phyloP scores from a whole-genome alignment of 2,113 vertebrate species.

The Lutjanus erythropterus region DNA sequence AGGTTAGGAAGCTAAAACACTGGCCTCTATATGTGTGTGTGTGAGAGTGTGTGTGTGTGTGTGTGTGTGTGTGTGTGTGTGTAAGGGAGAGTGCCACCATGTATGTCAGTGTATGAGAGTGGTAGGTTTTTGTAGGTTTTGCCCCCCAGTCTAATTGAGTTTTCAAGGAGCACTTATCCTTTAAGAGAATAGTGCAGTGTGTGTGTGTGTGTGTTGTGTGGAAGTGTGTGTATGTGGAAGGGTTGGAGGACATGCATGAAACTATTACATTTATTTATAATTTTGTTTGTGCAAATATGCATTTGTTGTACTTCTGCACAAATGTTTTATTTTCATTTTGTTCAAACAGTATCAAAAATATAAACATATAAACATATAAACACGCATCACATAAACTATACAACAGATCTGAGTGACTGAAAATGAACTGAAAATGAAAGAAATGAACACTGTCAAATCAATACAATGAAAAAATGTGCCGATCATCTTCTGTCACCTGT shows the following conservation, averaged over 20 bases:
- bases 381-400: background rate
- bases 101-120: slow-evolving; percentile 31
- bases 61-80: slow-evolving; percentile 4
- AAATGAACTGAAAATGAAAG: background rate
- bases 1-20: slow-evolving; percentile 70
- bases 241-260: slow-evolving; percentile 2
- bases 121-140: slow-evolving; percentile 57
- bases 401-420: too few species aligned
- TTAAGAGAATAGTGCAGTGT: slow-evolving; percentile 58
- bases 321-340: background rate
- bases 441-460: too few species aligned
- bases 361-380: background rate
- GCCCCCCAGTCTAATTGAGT: slow-evolving; percentile 78
- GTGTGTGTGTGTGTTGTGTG: slow-evolving; percentile 25
- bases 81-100: background rate
- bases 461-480: too few species aligned
- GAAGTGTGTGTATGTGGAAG: background rate
- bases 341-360: background rate
- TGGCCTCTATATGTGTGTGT: slow-evolving; percentile 22
- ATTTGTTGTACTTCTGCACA: background rate
- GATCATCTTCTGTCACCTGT: background rate
- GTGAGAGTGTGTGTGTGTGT: slow-evolving; percentile 30
- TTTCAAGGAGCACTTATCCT: slow-evolving; percentile 79
- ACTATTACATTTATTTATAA: background rate
- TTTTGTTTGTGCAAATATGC: background rate